Percentiles rank a stretch among this genome's conserved stretches.
Evolutionary conservation across 2,113 vertebrate genomes (phyloP).

Genomic region (Hippocampus guttulatus): DNA sequence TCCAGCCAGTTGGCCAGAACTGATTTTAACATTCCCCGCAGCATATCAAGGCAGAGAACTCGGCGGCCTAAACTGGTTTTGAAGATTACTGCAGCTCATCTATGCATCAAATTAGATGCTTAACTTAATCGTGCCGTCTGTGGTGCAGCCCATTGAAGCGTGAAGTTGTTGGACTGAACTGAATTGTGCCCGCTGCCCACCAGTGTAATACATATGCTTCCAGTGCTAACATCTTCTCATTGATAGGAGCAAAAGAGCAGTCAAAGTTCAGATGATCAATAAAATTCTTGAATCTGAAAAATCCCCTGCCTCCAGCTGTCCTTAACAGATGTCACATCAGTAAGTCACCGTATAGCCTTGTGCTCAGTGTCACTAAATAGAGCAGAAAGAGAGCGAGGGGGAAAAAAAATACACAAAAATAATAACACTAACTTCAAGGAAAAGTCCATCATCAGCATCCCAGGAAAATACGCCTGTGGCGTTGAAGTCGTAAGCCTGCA

Average conservation of each 20-base stretch:
- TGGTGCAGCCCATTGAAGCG: too few species aligned
- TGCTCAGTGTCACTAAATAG: constrained; percentile 2
- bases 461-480: constrained; percentile 28
- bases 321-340: neutral
- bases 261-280: neutral
- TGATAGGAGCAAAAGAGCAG: neutral
- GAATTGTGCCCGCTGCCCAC: neutral
- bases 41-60: too few species aligned
- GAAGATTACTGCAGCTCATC: too few species aligned
- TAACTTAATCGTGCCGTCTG: too few species aligned
- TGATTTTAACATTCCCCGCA: too few species aligned
- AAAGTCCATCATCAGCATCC: constrained; percentile 17
- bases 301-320: neutral
- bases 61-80: too few species aligned
- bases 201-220: neutral
- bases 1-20: too few species aligned
- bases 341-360: neutral
- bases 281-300: neutral
- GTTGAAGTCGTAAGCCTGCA: constrained; percentile 8
- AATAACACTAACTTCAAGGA: constrained; percentile 20
- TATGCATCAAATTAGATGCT: too few species aligned
- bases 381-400: neutral
- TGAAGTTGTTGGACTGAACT: too few species aligned
- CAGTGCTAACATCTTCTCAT: neutral
- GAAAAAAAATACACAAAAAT: neutral